Base-by-base conservation (phyloP, 2,888 invertebrate genomes). In the Trachelus stipa region DNA sequence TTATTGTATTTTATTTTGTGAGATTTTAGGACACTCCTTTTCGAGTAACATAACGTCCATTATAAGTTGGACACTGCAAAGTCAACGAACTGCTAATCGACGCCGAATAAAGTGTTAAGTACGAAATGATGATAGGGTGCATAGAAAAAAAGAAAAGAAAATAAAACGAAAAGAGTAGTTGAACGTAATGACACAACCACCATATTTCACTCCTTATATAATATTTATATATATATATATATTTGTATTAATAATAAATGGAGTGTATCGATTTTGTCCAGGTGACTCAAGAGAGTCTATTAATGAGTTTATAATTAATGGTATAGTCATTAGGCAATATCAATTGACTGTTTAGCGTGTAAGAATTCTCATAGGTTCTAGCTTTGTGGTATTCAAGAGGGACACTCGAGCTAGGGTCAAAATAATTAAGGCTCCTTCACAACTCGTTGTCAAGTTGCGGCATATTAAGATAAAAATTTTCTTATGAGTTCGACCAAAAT, bases 111-210 rank as follows among this genome's bases (percentile, higher is more conserved):
- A 69, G 77, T 34, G n/a, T 78, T 75, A 69, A 75, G 40, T 71
- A 75, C 33, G 30, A 12, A 76, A 11, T 33, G 68, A 75, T 34
- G 33, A 73, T 68, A 76, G 75, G 15, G 56, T 68, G 12, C 31
- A 73, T 12, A 34, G 76, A 30, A 73, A 69, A 81, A 74, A 76
- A 68, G 34, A 75, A 79, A 73, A 82, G 74, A 77, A 78, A 76
- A 69, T 34, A 71, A 69, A 74, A 40, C 9, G 23, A 6, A 40
- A 40, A 9, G 23, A 40, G 9, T 40, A 40, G 23, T 40, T 6
- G 30, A 71, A 71, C 12, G 33, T 11, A 4, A 30, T 33, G 12
- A 71, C 33, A 69, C 31, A 71, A 12, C 33, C 33, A 33, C 71
- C 71, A 71, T 31, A 30, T 71, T 33, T 71, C 30, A 30, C 71